Evolutionary conservation across 1,140 invertebrate genomes (phyloP), one percentile per base, ranked within the genome.

Genomic region (Probaryconus sp.): DNA sequence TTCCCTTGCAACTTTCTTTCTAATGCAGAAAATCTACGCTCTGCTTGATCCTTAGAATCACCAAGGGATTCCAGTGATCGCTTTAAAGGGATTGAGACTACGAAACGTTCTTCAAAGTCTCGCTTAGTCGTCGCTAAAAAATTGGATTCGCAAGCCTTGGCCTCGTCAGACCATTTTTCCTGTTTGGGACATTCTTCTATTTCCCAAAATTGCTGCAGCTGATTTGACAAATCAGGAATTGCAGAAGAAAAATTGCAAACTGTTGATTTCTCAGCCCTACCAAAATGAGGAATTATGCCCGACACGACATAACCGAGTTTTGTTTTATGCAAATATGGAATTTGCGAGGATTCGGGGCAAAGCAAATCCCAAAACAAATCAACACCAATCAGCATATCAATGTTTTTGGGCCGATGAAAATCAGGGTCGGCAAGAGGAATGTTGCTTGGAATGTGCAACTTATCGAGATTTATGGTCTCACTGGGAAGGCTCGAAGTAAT

Each of bases 291-390:
- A 5, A 53, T 43, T 26, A 13, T 37, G 24, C 55, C 53, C 1
- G 47, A 69, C 10, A 60, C 38, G 11, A 69, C 31, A 6, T 60
- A 69, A 9, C 55, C 37, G 7, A 69, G 14, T 24, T 69, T 50
- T 1, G 47, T 69, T 24, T 60, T 69, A 7, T 69, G 53, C 1
- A 69, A 9, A 14, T 45, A 35, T 0, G 53, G 45, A 5, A 11
- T 10, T 2, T 20, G 11, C 64, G n/a, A n/a, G n/a, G 78, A 60
- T n/a, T 80, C 73, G 10, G 51, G 48, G 16, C 58, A 72, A 10
- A 83, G 28, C 31, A 83, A 33, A 9, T 79, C 58, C 70, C 75
- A 83, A 61, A 81, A 82, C 18, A 70, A 13, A 30, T 76, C 73
- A n/a, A 76, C 75, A 2, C 76, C 77, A 4, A 82, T 31, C 13